A percentile compares a stretch with the other conserved stretches of the same genome.
phyloP scores from a whole-genome alignment of 2,797 vertebrate genomes.

The Acridotheres tristis region DNA sequence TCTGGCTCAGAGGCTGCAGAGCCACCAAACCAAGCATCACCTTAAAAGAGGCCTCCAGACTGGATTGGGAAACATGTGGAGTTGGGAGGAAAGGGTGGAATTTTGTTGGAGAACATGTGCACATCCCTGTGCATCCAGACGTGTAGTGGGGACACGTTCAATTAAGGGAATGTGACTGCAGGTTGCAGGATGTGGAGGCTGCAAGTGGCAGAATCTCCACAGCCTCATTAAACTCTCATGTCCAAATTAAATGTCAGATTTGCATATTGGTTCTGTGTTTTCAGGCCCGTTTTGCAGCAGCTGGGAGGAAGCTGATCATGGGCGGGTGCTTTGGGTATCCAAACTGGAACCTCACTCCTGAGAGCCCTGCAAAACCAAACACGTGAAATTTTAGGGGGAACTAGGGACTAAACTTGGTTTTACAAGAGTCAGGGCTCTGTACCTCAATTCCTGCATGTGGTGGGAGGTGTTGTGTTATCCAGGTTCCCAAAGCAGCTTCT shows the following conservation, averaged over 20 bases:
- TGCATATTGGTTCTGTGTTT: constrained; percentile 42
- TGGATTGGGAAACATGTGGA: not conserved
- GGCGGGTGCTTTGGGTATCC: not conserved
- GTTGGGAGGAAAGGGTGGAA: not conserved
- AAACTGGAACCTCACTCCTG: not conserved
- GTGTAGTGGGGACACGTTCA: not conserved
- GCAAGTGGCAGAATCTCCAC: constrained; percentile 40
- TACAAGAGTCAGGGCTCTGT: not conserved
- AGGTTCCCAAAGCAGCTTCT: not conserved
- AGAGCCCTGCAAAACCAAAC: not conserved
- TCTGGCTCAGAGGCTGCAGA: not conserved
- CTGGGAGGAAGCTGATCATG: not conserved
- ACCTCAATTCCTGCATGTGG: not conserved
- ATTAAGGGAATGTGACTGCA: not conserved
- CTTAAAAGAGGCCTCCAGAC: not conserved
- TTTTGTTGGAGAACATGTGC: not conserved
- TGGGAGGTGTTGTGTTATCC: not conserved
- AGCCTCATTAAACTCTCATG: constrained; percentile 55
- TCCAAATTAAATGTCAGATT: constrained; percentile 73
- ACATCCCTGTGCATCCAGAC: not conserved
- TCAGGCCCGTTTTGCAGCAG: not conserved
- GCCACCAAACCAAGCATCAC: not conserved
- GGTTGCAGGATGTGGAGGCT: constrained; percentile 54
- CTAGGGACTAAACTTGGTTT: not conserved
- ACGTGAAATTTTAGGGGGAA: not conserved